Evolutionary conservation across 1,140 invertebrate genomes (phyloP).

Genomic region (Zaprionus vittiger): DNA sequence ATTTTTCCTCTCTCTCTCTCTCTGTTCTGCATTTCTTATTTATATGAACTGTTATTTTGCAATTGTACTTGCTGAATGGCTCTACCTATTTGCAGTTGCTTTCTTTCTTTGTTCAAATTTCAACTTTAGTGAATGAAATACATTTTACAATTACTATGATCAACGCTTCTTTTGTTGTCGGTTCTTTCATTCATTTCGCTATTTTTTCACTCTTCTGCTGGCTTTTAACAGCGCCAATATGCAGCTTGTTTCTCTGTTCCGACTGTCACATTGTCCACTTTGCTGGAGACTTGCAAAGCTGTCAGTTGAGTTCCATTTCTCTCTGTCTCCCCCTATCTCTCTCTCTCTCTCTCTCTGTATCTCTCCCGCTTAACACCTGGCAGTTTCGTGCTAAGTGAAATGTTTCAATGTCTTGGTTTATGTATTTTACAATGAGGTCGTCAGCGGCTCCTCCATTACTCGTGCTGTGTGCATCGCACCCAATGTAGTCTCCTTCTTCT

Average conservation of each 20-base stretch:
- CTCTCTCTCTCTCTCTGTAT: neutral
- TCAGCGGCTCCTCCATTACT: conserved; percentile 47
- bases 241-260: conserved; percentile 24
- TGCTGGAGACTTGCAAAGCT: conserved; percentile 52
- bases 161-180: conserved; percentile 31
- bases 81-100: neutral
- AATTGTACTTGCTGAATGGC: conserved; percentile 1
- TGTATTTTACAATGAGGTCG: conserved; percentile 81
- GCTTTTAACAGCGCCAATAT: conserved; percentile 49
- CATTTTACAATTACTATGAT: conserved; percentile 26
- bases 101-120: conserved; percentile 18
- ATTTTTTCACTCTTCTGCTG: conserved; percentile 35
- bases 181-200: conserved; percentile 26
- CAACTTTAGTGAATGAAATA: conserved; percentile 14
- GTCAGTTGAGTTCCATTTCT: conserved; percentile 39
- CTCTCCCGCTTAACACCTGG: conserved; percentile 60
- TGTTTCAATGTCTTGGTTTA: conserved; percentile 79
- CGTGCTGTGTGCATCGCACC: conserved; percentile 21
- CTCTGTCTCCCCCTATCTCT: neutral
- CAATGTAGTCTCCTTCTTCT: conserved; percentile 22
- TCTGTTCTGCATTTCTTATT: conserved; percentile 1
- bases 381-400: conserved; percentile 70
- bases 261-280: conserved; percentile 67
- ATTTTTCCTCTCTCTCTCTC: neutral
- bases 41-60: neutral